phyloP scores from a whole-genome alignment of 2,888 invertebrate species.

The Chelonus formosanus region DNA sequence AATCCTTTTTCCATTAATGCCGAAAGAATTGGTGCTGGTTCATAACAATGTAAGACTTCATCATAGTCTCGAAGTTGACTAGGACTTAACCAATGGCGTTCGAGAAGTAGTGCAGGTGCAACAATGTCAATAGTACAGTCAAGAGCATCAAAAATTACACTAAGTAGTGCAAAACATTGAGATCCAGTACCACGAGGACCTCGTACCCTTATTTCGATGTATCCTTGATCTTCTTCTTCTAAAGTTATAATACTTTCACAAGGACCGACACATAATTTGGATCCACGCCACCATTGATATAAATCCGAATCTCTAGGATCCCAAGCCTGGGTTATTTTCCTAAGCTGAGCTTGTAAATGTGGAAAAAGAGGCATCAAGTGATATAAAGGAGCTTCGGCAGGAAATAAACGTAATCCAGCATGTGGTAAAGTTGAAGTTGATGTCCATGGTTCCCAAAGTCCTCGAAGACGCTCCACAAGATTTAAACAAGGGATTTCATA shows the following conservation, averaged over 20 bases:
- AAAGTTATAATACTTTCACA: slow-evolving; percentile 76
- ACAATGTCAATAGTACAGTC: slow-evolving; percentile 71
- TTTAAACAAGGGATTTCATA: slow-evolving; percentile 81
- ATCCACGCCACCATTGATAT: slow-evolving; percentile 78
- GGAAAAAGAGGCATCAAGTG: slow-evolving; percentile 75
- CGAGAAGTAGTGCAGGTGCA: slow-evolving; percentile 74
- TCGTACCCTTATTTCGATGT: slow-evolving; percentile 74
- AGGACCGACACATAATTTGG: slow-evolving; percentile 74
- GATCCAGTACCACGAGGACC: slow-evolving; percentile 70
- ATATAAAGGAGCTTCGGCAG: slow-evolving; percentile 69
- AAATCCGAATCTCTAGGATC: slow-evolving; percentile 71
- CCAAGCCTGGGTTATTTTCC: slow-evolving; percentile 68
- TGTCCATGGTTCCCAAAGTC: slow-evolving; percentile 74
- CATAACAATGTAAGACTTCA: slow-evolving; percentile 61
- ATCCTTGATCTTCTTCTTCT: slow-evolving; percentile 68
- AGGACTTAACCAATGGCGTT: slow-evolving; percentile 74
- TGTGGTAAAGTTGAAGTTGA: slow-evolving; percentile 68
- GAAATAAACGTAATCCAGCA: slow-evolving; percentile 72
- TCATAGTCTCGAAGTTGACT: slow-evolving; percentile 67
- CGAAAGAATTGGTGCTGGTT: slow-evolving; percentile 55
- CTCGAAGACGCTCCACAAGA: slow-evolving; percentile 72
- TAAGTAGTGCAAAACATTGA: slow-evolving; percentile 75
- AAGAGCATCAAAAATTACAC: slow-evolving; percentile 72
- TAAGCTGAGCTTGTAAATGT: slow-evolving; percentile 72
- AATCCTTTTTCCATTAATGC: slow-evolving; percentile 57